Conservation (phyloP, 2,797 vertebrate species). For the Petrocephalus schoutedeni region DNA sequence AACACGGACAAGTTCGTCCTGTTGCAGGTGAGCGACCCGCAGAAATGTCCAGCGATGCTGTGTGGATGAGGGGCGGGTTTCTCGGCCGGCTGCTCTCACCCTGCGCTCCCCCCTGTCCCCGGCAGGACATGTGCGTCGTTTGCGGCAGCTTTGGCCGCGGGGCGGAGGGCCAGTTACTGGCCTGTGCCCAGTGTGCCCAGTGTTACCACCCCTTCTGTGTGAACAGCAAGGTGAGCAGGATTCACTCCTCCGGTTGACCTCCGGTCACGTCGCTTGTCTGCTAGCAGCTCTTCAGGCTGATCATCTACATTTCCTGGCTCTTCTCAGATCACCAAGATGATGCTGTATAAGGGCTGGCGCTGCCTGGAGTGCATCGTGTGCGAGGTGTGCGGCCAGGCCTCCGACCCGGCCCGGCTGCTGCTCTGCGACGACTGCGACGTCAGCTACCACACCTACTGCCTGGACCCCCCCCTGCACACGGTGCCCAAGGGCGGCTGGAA, state of each 20-base stretch:
- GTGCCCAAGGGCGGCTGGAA: conserved; percentile 99
- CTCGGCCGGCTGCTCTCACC: neutral
- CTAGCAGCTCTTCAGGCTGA: neutral
- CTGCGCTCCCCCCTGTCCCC: conserved; percentile 10
- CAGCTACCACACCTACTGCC: conserved; percentile 98
- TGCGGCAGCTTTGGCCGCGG: conserved; percentile 97
- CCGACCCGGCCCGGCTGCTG: conserved; percentile 89
- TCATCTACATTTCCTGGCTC: neutral
- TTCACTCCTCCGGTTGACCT: neutral
- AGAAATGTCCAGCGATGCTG: neutral
- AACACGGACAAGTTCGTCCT: conserved; percentile 98
- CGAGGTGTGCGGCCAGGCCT: conserved; percentile 94
- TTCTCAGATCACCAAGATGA: conserved; percentile 91
- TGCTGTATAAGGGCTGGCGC: conserved; percentile 97
- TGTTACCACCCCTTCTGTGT: conserved; percentile 98
- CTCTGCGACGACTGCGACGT: conserved; percentile 98
- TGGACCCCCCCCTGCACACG: conserved; percentile 92
- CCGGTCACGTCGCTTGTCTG: neutral
- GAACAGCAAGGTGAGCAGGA: conserved; percentile 88
- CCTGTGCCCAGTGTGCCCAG: conserved; percentile 95
- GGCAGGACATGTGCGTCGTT: conserved; percentile 96
- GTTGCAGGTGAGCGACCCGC: conserved; percentile 76
- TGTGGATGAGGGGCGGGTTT: neutral
- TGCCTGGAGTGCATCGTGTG: conserved; percentile 98
- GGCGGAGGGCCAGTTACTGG: conserved; percentile 85